Base-by-base conservation (phyloP, 2,888 invertebrate genomes). In the Enchytraeus crypticus region DNA sequence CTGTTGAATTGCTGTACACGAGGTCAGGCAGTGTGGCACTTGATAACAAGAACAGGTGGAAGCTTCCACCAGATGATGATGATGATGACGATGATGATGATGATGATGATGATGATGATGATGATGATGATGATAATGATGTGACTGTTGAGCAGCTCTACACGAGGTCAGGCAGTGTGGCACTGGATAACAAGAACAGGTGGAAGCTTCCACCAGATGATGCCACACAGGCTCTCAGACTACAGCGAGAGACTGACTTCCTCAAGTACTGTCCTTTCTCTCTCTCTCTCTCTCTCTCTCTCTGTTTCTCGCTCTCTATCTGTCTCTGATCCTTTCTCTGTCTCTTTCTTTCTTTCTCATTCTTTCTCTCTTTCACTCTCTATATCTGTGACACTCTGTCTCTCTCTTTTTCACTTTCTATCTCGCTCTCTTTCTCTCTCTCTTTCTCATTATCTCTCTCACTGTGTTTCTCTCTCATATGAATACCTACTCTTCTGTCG, bases 221-320 rank as follows among this genome's bases (percentile, higher is more conserved):
- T 53, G 69, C 74, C 32, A 72, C 72, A 30, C 76, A 77, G 63
- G 71, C 73, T 21, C 62, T 76, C 67, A 67, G 77, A 49, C 69
- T 78, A 1, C 77, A 78, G 66, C 69, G 73, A 45, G 74, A 78
- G 65, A 73, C 76, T 32, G 77, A 78, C 63, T 75, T 75, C 62
- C 70, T 78, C 43, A 77, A 74, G 76, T 77, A 68, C 53, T 69
- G 59, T 21, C 45, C 27, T 33, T 34, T 18, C 38, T n/a, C 5
- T 5, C 32, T 26, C 11, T 5, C n/a, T 58, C n/a, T 47, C 29
- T 18, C 21, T 11, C 27, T 27, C 14, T 23, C 43, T 55, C 18
- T 23, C 38, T 34, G 26, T n/a, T 43, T n/a, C 29, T n/a, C 11
- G 5, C 1, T 14, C 4, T 21, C 1, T 3, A 29, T 49, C 21